Base-by-base conservation (phyloP, 2,113 vertebrate genomes). In the Pachypanchax playfairii region DNA sequence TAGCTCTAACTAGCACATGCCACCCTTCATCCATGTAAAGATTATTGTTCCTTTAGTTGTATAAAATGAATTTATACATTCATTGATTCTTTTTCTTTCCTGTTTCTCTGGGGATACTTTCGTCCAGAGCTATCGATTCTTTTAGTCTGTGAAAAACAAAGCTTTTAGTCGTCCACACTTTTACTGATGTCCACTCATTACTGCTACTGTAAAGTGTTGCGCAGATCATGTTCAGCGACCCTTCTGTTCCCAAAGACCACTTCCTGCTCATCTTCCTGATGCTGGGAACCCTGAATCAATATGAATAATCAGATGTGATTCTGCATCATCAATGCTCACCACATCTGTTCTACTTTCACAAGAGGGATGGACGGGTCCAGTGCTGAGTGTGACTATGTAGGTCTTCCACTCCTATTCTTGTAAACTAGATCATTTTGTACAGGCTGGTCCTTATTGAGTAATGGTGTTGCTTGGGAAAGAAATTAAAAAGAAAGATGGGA, bases 391-490 rank as follows among this genome's bases (percentile, higher is more conserved):
- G 63, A 83, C 79, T 87, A 88, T 88, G 70, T 88, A 86, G 85
- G 88, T 90, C 86, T 90, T 58, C 42, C 29, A 48, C 63, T 57
- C 79, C 81, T 87, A 83, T 86, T 88, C 80, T 78, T 86, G 85
- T 88, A 84, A 90, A 85, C 70, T 85, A 78, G 85, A 86, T 84
- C 84, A 87, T 77, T 85, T 84, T 79, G 66, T 87, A 61, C 82
- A 62, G 70, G 54, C 54, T 52, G 60, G 63, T 73, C 70, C 66
- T 70, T 60, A 76, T 74, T 75, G 79, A 88, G 68, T 82, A 86
- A 88, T 85, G 51, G 65, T 36, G 63, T 56, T 70, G 78, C 76
- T 69, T 64, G 57, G 72, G 82, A 82, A 72, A 65, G 61, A 68
- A 75, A 76, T 67, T 70, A 73, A 57, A 79, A 70, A 61, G 53